Conservation (phyloP, 2,797 vertebrate genomes). For the Sternarchorhynchus goeldii region DNA sequence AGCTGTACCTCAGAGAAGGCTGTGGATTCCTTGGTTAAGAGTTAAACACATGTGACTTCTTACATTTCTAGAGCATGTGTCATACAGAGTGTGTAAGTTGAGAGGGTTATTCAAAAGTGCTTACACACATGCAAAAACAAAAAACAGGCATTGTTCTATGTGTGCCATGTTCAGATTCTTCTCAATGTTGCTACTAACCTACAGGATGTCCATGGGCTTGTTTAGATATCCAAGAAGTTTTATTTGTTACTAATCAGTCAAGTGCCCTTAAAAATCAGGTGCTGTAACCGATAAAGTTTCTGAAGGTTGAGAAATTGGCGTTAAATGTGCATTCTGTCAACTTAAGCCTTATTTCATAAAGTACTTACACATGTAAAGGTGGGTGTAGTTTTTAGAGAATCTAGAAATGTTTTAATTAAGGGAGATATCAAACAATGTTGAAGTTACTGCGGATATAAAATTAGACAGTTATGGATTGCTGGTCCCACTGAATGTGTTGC, state of each 20-base stretch:
- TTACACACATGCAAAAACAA: too few species aligned
- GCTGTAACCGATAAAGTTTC: conserved; percentile 8
- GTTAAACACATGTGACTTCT: too few species aligned
- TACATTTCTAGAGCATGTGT: too few species aligned
- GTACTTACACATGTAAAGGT: background rate
- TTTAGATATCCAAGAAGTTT: background rate
- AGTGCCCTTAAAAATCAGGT: conserved; percentile 25
- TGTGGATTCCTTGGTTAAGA: too few species aligned
- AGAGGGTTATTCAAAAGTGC: too few species aligned
- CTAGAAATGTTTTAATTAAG: conserved; percentile 3
- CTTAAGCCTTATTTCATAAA: conserved; percentile 30
- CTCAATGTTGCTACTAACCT: conserved; percentile 4
- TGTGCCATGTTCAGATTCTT: background rate
- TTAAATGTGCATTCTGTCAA: conserved; percentile 19
- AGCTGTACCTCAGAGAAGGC: too few species aligned
- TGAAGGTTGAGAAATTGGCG: background rate
- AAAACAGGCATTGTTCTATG: too few species aligned
- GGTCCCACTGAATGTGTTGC: background rate
- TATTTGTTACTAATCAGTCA: conserved; percentile 4
- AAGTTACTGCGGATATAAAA: background rate
- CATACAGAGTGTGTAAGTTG: too few species aligned
- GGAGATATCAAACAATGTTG: background rate
- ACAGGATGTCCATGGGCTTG: background rate
- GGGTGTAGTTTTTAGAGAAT: background rate
- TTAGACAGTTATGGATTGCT: background rate